Evolutionary conservation across 2,113 vertebrate species (phyloP).

Genomic region (Anhinga anhinga): DNA sequence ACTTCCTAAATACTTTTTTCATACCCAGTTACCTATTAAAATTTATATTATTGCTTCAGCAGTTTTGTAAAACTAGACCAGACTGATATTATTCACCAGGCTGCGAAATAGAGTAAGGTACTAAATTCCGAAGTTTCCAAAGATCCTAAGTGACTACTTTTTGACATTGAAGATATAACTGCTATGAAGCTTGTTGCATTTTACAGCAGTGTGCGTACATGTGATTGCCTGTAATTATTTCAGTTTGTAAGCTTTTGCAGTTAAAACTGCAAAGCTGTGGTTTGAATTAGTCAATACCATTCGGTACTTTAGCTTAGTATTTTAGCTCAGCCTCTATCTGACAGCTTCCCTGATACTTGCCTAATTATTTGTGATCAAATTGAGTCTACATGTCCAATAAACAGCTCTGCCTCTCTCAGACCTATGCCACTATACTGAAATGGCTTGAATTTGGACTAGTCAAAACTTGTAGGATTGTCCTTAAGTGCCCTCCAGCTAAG

Average conservation of each 20-base stretch:
- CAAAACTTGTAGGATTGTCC: background rate
- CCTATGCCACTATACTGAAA: background rate
- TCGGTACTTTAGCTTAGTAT: background rate
- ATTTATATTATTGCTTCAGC: background rate
- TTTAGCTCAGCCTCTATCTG: background rate
- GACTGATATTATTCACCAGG: background rate
- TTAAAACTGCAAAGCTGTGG: background rate
- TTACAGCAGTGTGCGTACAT: background rate
- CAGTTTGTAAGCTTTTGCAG: background rate
- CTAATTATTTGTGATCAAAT: background rate
- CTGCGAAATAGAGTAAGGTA: background rate
- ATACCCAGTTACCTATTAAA: background rate
- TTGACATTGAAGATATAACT: background rate
- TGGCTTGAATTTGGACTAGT: background rate
- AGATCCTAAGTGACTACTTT: background rate
- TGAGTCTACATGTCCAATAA: background rate
- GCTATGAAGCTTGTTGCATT: background rate
- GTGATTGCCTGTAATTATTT: background rate
- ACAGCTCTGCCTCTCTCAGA: background rate
- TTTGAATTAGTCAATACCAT: background rate
- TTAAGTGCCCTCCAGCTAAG: background rate
- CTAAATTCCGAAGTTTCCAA: background rate
- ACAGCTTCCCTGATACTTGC: background rate
- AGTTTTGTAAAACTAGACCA: background rate
- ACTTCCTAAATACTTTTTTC: background rate